Base-by-base conservation (phyloP, 1,140 invertebrate species). In the Anastatus disparis region DNA sequence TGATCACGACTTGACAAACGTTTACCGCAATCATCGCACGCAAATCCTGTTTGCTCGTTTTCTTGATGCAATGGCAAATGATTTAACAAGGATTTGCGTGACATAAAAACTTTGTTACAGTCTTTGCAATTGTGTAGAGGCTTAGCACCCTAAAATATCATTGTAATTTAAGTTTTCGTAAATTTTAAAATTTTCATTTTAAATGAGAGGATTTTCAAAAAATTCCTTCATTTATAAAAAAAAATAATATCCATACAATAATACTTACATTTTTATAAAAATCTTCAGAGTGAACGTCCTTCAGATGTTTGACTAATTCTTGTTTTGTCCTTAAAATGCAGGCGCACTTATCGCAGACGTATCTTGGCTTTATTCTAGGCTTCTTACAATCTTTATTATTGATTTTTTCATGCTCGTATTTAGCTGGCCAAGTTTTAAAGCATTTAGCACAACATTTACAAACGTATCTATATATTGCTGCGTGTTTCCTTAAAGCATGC, bases 11-110 rank as follows among this genome's bases (percentile, higher is more conserved):
- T 90, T 17, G 90, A 89, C 38, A 97, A 89, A 58, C 91, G 89
- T 84, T 96, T 95, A 22, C 90, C 90, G 82, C 94, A 95, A 31
- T 94, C 89, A 75, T 90, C 89, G 82, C 91, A 92, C 0, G 89
- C 81, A 78, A 87, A 88, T 50, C 89, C 86, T 59, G 87, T 86
- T 44, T n/a, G n/a, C n/a, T n/a, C n/a, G n/a, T n/a, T 85, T 84
- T 81, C 0, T 81, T 80, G n/a, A 73, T 85, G 83, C 22, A 78
- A 73, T 1, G 81, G 71, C 12, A 79, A 80, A 46, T 85, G 84
- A 0, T 82, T 83, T 0, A 81, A 82, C 1, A 84, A 63, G 24
- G 85, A 83, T 26, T 82, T 70, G n/a, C 80, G 76, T 0, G 83
- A 55, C 22, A 80, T 83, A 71, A 91, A 91, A 0, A 88, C 87